Evolutionary conservation across 2,113 vertebrate species (phyloP), one percentile per base, ranked within the genome.

Genomic region (Ptilorrhoa leucosticta): DNA sequence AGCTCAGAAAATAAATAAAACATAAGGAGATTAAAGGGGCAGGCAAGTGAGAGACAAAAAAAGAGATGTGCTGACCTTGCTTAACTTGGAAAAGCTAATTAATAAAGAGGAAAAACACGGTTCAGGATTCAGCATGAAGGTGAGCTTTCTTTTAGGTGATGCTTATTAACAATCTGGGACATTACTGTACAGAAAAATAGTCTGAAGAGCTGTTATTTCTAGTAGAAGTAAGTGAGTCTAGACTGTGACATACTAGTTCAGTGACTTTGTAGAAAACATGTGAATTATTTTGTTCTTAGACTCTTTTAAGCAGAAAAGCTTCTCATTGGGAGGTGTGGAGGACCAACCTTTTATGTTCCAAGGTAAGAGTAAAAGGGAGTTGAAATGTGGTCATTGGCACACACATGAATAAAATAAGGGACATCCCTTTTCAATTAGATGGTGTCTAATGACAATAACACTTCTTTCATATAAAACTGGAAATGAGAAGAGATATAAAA

Each of bases 31-130:
- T 96, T 96, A 96, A 94, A 96, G 48, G 37, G 57, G 57, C 91
- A 86, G 47, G 27, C 45, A 77, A 87, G 40, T 58, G 47, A 89
- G 87, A 91, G 84, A 93, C 75, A 84, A 78, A 94, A 90, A 85
- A 88, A 58, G 54, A 91, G 71, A 58, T 65, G 37, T 69, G 40
- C 56, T 96, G 82, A 89, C 94, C 93, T 96, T 72, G 84, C 47
- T 91, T 96, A 90, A 86, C 91, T 93, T 91, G 50, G 79, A 64
- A 94, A 97, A 96, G 71, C 96, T 96, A 91, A 92, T 96, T 91
- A 94, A 90, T 92, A 60, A 79, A 93, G 56, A 90, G 40, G 72
- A 77, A 81, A 96, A 93, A 11, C 44, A 61, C 1, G 5, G 48
- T 83, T 71, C 37, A 54, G 56, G 83, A 71, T 69, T 92, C 84